Base-by-base conservation (phyloP, 1,140 invertebrate species). In the Anthonomus grandis region DNA sequence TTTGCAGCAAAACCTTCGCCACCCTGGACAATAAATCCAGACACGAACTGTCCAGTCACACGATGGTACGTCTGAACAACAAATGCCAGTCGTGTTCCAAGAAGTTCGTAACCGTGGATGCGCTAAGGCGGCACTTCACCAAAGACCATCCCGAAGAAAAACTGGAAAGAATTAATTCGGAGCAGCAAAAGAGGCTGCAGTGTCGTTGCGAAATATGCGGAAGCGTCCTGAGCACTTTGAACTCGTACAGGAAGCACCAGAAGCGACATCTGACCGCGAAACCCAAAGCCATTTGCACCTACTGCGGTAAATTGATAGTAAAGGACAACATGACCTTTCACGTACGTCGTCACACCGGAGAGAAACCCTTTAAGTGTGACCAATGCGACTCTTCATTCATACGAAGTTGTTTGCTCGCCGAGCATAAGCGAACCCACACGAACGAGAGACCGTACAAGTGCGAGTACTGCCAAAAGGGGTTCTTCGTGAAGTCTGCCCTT, bases 401-500 rank as follows among this genome's bases (percentile, higher is more conserved):
- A n/a, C n/a, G n/a, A n/a, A n/a, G n/a, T n/a, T n/a, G n/a, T n/a
- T n/a, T n/a, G n/a, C n/a, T n/a, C n/a, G n/a, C n/a, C n/a, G n/a
- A n/a, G n/a, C n/a, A n/a, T n/a, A n/a, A n/a, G n/a, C n/a, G n/a
- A n/a, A n/a, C n/a, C n/a, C n/a, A n/a, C n/a, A n/a, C n/a, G n/a
- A n/a, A n/a, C n/a, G 63, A 69, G 19, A 71, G 70, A 60, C 63
- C 62, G 10, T 71, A 68, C 44, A 58, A 63, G 24, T 74, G 72
- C 39, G 53, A 64, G 13, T 61, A 66, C 23, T 74, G 72, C 55
- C 57, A 58, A 6, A 72, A 72, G 64, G 78, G 80, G 64, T 87
- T 86, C 70, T 84, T 81, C 22, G 81, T 83, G 62, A 85, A 84
- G 71, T 83, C 83, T 64, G 85, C 83, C 70, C 72, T 86, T 44